Percentiles rank a stretch among this genome's conserved stretches.
Conservation (phyloP, 2,797 vertebrate genomes). For the Dryobates pubescens region DNA sequence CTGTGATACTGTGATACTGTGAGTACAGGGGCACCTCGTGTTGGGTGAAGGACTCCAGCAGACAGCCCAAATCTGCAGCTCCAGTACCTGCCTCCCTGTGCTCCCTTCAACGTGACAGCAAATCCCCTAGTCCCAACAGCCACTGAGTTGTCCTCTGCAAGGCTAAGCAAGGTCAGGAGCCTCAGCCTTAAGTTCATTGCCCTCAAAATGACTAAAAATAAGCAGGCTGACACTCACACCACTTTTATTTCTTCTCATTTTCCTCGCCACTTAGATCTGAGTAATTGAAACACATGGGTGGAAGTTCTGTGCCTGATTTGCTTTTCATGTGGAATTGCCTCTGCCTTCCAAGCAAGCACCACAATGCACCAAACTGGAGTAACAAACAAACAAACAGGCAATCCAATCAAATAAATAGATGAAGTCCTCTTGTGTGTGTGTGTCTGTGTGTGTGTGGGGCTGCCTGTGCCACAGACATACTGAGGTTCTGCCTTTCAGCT, state of each 20-base stretch:
- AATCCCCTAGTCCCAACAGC: neutral
- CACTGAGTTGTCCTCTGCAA: neutral
- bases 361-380: no score
- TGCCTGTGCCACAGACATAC: neutral
- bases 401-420: no score
- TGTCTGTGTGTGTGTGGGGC: neutral
- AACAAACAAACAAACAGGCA: no score
- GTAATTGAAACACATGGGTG: neutral
- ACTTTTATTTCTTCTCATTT: no score
- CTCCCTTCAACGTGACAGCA: no score
- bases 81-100: neutral
- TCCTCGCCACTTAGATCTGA: neutral
- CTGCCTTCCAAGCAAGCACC: neutral
- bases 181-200: neutral
- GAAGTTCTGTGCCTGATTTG: neutral
- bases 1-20: no score
- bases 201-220: neutral
- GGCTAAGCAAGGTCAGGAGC: neutral
- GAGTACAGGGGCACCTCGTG: neutral
- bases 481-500: constrained; percentile 16
- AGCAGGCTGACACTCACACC: neutral
- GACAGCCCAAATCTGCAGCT: neutral
- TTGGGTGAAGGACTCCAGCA: neutral
- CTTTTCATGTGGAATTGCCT: constrained; percentile 10
- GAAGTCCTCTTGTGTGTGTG: neutral